Base-by-base conservation (phyloP, 2,888 invertebrate species). In the Sericinus montela region DNA sequence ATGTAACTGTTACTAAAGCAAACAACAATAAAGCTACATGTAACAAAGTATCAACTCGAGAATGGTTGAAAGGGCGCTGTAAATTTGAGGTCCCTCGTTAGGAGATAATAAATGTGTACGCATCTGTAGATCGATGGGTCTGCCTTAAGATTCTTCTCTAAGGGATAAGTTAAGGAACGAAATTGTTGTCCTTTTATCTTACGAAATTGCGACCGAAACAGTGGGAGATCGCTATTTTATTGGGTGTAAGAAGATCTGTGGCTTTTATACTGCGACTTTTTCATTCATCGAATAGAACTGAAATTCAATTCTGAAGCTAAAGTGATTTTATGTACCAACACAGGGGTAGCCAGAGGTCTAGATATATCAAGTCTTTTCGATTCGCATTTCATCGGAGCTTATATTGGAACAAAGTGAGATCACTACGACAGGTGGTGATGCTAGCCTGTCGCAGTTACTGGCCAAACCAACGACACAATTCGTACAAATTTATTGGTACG, bases 1-100 rank as follows among this genome's bases (percentile, higher is more conserved):
- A 53, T 52, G 55, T 55, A 47, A 48, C 55, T 51, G 50, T 53
- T 53, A 53, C 55, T 11, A 49, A 54, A 58, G 51, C 55, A 48
- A 57, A 53, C 45, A 52, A 58, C 55, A 55, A 57, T 59, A 59
- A 52, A 46, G 39, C 45, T 51, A 44, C 46, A 45, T 32, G 43
- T 49, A 41, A 29, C 32, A 15, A 29, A 49, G 48, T 42, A 55
- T 53, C 50, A 53, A 51, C 41, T 52, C 36, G 45, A 36, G 51
- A 55, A 57, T 41, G 50, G 52, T 42, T 23, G 35, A 46, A 48
- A 52, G 54, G 48, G 35, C 38, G 51, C 40, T 52, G 56, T 54
- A 54, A 56, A 56, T 52, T 52, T 48, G 46, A 3, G 38, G 50
- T 47, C 44, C 47, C 50, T 46, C 37, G 55, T 53, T 52, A 48